Evolutionary conservation across 1,140 invertebrate species (phyloP).

Genomic region (Planococcus citri): DNA sequence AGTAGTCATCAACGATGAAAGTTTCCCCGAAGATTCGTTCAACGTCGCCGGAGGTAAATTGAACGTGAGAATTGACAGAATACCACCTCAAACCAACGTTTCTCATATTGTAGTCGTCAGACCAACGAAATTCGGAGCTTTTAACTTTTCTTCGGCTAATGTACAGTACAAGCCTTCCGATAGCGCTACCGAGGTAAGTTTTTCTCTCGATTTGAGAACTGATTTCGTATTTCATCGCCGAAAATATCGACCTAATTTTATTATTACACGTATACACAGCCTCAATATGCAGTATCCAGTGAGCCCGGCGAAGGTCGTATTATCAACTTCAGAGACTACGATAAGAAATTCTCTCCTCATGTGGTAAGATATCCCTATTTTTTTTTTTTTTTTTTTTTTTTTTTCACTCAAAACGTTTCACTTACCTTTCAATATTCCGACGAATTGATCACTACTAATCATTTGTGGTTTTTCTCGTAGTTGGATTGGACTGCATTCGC

Average conservation of each 20-base stretch:
- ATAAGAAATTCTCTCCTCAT: constrained; percentile 95
- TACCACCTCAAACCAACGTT: constrained; percentile 83
- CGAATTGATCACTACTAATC: constrained; percentile 11
- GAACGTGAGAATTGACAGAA: constrained; percentile 69
- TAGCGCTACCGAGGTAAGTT: constrained; percentile 47
- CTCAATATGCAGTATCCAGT: constrained; percentile 78
- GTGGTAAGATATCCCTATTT: no score
- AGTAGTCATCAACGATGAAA: constrained; percentile 75
- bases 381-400: constrained; percentile 26
- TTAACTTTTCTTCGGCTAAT: constrained; percentile 94
- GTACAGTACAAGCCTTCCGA: constrained; percentile 76
- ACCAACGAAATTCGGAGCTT: constrained; percentile 82
- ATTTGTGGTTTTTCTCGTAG: constrained; percentile 39
- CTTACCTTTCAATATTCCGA: constrained; percentile 4
- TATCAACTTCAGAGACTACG: constrained; percentile 88
- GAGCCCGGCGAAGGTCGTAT: constrained; percentile 94
- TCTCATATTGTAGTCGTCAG: constrained; percentile 85
- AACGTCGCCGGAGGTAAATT: constrained; percentile 72
- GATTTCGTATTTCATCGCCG: constrained; percentile 7
- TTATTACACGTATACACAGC: constrained; percentile 39
- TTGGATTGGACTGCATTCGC: constrained; percentile 93
- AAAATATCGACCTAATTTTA: neutral
- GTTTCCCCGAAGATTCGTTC: constrained; percentile 82
- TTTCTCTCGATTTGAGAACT: neutral
- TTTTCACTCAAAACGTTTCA: neutral